A percentile compares a stretch with the other conserved stretches of the same genome.
Conservation (phyloP, 1,140 invertebrate species). For the Trichonephila clavipes region DNA sequence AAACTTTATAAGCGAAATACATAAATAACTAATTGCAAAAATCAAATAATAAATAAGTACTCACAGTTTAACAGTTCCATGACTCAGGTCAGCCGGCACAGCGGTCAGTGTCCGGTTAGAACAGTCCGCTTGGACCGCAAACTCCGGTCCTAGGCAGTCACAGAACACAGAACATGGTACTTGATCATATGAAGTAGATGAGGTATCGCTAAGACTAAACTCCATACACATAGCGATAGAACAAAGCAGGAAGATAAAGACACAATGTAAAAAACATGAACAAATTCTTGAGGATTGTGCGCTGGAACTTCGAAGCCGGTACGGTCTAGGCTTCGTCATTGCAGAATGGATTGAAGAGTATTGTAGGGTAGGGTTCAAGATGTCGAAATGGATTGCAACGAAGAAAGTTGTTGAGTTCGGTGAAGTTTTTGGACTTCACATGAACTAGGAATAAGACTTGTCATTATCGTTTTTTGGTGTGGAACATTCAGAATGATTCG, state of each 20-base stretch:
- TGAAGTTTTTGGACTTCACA: not conserved
- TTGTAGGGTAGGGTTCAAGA: not conserved
- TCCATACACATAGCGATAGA: not conserved
- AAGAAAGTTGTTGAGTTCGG: not conserved
- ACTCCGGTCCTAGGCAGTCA: constrained; percentile 71
- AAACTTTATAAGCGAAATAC: too few species aligned
- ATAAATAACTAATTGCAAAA: not conserved
- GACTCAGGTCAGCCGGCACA: constrained; percentile 26
- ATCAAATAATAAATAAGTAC: not conserved
- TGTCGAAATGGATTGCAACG: not conserved
- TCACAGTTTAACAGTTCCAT: constrained; percentile 69
- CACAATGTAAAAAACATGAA: not conserved
- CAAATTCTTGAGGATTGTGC: not conserved
- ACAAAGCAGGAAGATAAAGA: not conserved
- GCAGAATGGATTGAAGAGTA: not conserved
- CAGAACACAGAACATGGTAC: constrained; percentile 51
- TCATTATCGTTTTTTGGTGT: not conserved
- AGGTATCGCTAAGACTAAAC: not conserved
- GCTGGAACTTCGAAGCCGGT: not conserved
- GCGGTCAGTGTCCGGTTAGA: constrained; percentile 50
- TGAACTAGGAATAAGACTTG: not conserved
- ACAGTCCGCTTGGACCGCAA: constrained; percentile 71
- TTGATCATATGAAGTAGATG: not conserved
- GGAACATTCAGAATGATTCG: too few species aligned
- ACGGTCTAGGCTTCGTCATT: not conserved